phyloP scores from a whole-genome alignment of 2,797 vertebrate genomes.

The Nyctibius grandis region DNA sequence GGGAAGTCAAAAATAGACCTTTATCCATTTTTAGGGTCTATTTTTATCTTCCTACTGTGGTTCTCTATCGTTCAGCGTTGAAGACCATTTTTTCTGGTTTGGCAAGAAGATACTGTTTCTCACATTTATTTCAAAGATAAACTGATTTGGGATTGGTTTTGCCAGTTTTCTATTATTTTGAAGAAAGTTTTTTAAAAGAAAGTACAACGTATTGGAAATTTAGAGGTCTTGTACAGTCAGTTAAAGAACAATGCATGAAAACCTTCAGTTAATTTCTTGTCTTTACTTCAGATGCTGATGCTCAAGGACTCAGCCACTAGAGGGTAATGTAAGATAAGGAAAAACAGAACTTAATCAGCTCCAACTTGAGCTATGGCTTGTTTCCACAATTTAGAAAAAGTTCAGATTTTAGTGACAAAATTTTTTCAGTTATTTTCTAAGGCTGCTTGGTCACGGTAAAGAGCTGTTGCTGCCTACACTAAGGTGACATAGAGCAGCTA shows the following conservation, averaged over 20 bases:
- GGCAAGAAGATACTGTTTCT: not conserved
- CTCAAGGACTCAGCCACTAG: constrained; percentile 59
- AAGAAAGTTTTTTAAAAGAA: not conserved
- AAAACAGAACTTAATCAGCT: not conserved
- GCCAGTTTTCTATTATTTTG: not conserved
- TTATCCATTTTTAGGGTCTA: not conserved
- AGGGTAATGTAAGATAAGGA: constrained; percentile 59
- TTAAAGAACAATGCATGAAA: not conserved
- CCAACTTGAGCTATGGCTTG: not conserved
- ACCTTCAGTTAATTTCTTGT: not conserved
- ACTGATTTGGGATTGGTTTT: not conserved
- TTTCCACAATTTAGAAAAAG: not conserved
- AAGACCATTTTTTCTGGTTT: not conserved
- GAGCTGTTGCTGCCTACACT: not conserved
- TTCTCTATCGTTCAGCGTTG: not conserved
- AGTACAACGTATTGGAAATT: not conserved
- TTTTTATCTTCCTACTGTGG: not conserved
- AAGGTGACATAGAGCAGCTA: not conserved
- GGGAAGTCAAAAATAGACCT: not conserved
- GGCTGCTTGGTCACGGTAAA: not conserved
- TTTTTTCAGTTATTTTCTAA: not conserved
- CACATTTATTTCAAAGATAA: not conserved
- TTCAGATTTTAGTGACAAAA: not conserved
- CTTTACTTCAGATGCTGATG: not conserved
- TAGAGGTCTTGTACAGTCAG: not conserved